phyloP scores from a whole-genome alignment of 2,888 invertebrate genomes.

The Drosophila neotestacea region DNA sequence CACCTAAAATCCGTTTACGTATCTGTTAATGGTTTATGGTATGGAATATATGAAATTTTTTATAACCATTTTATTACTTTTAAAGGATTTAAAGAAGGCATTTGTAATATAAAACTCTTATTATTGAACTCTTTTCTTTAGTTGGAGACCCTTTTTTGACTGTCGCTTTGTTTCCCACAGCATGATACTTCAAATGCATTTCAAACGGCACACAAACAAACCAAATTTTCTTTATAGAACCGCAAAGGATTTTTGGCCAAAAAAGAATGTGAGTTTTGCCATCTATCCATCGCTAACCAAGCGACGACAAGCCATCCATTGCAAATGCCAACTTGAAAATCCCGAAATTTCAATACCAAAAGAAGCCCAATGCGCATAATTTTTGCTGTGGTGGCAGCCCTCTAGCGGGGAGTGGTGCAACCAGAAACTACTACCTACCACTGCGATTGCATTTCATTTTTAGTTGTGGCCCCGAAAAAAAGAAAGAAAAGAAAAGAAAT shows the following conservation, averaged over 20 bases:
- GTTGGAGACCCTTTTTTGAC: not conserved
- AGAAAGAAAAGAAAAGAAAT: conserved; percentile 24
- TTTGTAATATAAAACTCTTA: not conserved
- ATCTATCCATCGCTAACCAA: conserved; percentile 15
- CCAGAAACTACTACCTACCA: conserved; percentile 13
- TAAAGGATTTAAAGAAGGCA: too few relatives aligned
- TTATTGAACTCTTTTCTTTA: not conserved
- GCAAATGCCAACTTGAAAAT: conserved; percentile 53
- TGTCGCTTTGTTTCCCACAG: conserved; percentile 19
- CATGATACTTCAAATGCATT: conserved; percentile 8
- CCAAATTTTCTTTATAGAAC: not conserved
- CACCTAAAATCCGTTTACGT: too few relatives aligned
- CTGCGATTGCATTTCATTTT: conserved; percentile 70
- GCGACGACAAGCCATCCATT: conserved; percentile 29
- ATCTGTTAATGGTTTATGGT: too few relatives aligned
- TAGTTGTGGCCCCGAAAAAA: conserved; percentile 34
- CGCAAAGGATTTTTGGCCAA: conserved; percentile 30
- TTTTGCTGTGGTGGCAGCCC: conserved; percentile 30
- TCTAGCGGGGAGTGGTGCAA: conserved; percentile 5
- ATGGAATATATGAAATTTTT: too few relatives aligned
- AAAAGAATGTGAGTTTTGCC: not conserved
- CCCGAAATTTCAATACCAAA: conserved; percentile 69
- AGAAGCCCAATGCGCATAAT: conserved; percentile 72
- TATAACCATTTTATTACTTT: too few relatives aligned
- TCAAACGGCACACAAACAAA: conserved; percentile 2